A percentile compares a stretch with the other conserved stretches of the same genome.
These are phyloP conservation scores for Proterorhinus semilunaris DNA, from an alignment of 2,113 vertebrate genomes.

Conservation along the genomic window DNA sequence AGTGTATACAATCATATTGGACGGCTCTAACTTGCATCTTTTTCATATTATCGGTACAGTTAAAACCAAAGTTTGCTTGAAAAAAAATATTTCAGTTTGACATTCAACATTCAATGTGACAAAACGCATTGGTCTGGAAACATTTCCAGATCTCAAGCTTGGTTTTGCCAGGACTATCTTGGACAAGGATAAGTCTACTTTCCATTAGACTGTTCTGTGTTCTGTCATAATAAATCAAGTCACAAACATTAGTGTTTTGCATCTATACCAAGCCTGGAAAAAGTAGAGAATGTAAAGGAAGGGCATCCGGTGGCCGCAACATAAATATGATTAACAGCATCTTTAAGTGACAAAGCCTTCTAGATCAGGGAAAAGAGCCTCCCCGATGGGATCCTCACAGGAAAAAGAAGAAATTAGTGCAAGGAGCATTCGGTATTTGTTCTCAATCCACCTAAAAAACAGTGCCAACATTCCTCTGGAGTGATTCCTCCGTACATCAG, in stretches of 20 bases:
- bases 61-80: no score
- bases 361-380: slow-evolving; percentile 20
- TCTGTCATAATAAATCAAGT: not conserved
- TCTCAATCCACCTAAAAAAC: slow-evolving; percentile 43
- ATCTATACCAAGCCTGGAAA: not conserved
- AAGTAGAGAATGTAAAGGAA: not conserved
- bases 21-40: no score
- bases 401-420: slow-evolving; percentile 55
- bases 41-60: no score
- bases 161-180: no score
- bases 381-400: slow-evolving; percentile 55
- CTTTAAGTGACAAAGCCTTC: slow-evolving; percentile 14
- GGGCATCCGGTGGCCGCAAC: not conserved
- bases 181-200: no score
- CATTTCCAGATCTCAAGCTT: no score
- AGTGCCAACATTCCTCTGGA: slow-evolving; percentile 40
- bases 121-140: no score
- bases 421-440: slow-evolving; percentile 51
- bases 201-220: not conserved
- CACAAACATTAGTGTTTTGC: not conserved
- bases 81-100: no score
- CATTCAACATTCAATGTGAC: no score
- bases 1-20: no score
- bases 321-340: slow-evolving; percentile 29
- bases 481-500: slow-evolving; percentile 22